phyloP scores from a whole-genome alignment of 2,888 invertebrate genomes.

The Tetropium fuscum region DNA sequence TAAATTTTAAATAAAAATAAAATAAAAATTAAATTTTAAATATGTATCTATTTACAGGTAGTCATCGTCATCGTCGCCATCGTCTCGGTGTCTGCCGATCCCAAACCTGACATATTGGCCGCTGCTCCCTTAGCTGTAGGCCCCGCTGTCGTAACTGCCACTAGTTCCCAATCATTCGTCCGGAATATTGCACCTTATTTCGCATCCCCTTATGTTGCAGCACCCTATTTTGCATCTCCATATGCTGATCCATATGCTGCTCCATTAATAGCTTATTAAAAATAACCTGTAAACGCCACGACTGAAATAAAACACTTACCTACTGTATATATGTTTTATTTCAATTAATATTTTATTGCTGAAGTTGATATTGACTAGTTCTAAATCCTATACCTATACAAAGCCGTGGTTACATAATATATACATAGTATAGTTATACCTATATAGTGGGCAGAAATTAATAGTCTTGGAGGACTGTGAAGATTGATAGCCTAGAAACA shows the following conservation, averaged over 20 bases:
- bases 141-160: constrained; percentile 70
- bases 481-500: no score
- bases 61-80: constrained; percentile 4
- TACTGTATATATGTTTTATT: no score
- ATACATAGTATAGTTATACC: no score
- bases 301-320: no score
- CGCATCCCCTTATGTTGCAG: constrained; percentile 60
- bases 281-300: no score
- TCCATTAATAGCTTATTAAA: neutral
- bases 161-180: constrained; percentile 74
- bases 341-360: no score
- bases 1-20: no score
- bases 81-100: constrained; percentile 35
- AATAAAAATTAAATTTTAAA: neutral
- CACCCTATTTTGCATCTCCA: constrained; percentile 51
- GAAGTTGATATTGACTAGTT: no score
- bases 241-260: constrained; percentile 1
- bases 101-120: constrained; percentile 60
- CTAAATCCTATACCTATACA: no score
- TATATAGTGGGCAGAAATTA: no score
- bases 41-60: neutral
- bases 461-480: no score
- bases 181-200: constrained; percentile 67
- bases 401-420: no score
- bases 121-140: constrained; percentile 45